Base-by-base conservation (phyloP, 2,797 vertebrate species). In the Tapirus indicus region DNA sequence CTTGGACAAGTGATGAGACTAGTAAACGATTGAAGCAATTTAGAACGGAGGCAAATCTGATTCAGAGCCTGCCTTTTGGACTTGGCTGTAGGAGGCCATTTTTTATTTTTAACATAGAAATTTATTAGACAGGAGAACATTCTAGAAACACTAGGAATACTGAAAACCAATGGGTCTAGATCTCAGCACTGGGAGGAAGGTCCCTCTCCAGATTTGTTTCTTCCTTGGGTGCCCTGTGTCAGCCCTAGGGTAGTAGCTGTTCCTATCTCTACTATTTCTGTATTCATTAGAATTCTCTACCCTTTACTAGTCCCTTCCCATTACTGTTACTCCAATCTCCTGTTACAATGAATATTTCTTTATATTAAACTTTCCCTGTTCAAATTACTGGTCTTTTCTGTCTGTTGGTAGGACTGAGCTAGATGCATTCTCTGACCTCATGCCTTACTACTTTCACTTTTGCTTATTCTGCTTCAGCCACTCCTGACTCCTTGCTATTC, bases 391-490 rank as follows among this genome's bases (percentile, higher is more conserved):
- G 9, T n/a, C 27, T 35, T 75, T 78, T 52, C 52, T 49, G 1
- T 74, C 25, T 41, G 11, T 35, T 7, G 16, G 10, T 6, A 72
- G 11, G 35, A 47, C 25, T 52, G 58, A 3, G n/a, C 23, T 17
- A 2, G 4, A 47, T 2, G 6, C 29, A 16, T 29, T 1, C 25
- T 17, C 14, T 1, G 11, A 38, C 18, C 23, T 38, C 20, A 2
- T 14, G 8, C n/a, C 35, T 62, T 20, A 25, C 7, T 8, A 35
- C 21, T 9, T 41, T 32, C 14, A n/a, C 38, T 27, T 41, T 6
- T 69, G 27, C 2, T 23, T 64, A 12, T 3, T 66, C 41, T 18
- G 18, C 38, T 44, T 38, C 20, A 27, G 20, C n/a, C 35, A 21
- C 29, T 4, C 29, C 77, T 41, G 41, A 47, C 44, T 54, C 17